phyloP scores from a whole-genome alignment of 1,140 invertebrate species.

The Venustaconcha ellipsiformis region DNA sequence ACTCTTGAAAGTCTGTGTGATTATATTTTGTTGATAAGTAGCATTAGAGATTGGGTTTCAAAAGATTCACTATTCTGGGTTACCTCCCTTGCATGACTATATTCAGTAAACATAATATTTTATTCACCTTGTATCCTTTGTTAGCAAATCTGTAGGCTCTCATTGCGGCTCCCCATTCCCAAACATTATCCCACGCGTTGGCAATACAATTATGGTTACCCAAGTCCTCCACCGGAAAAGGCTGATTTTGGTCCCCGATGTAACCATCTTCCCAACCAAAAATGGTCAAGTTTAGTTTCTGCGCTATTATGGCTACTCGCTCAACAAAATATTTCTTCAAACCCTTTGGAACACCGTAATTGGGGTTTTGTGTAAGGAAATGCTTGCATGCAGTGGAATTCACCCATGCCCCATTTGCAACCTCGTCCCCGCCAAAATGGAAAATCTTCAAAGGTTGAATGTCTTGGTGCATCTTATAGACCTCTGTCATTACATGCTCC shows the following conservation, averaged over 20 bases:
- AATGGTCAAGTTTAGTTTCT: slow-evolving; percentile 22
- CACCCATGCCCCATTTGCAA: slow-evolving; percentile 37
- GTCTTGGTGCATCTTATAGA: slow-evolving; percentile 32
- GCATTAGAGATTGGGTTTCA: too few relatives aligned
- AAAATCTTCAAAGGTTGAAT: slow-evolving; percentile 40
- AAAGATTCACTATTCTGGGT: too few relatives aligned
- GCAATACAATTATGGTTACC: slow-evolving; percentile 38
- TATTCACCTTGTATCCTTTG: slow-evolving; percentile 48
- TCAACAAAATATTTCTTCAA: slow-evolving; percentile 34
- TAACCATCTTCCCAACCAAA: slow-evolving; percentile 49
- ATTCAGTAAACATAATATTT: too few relatives aligned
- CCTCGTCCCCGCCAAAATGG: slow-evolving; percentile 57
- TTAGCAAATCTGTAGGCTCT: slow-evolving; percentile 52
- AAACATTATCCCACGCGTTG: slow-evolving; percentile 62
- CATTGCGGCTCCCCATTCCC: slow-evolving; percentile 56
- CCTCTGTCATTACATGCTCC: slow-evolving; percentile 9
- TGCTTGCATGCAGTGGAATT: slow-evolving; percentile 27
- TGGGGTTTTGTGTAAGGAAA: slow-evolving; percentile 1
- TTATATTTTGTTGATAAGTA: too few relatives aligned
- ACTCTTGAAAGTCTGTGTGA: too few relatives aligned
- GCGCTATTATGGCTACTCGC: slow-evolving; percentile 16
- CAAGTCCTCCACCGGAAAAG: slow-evolving; percentile 10
- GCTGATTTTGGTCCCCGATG: slow-evolving; percentile 24
- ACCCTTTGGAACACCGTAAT: slow-evolving; percentile 24
- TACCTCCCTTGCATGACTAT: too few relatives aligned